A percentile compares a stretch with the other conserved stretches of the same genome.
These are phyloP conservation scores for Casuarius casuarius DNA, from an alignment of 2,113 vertebrate species.

Conservation along the genomic window DNA sequence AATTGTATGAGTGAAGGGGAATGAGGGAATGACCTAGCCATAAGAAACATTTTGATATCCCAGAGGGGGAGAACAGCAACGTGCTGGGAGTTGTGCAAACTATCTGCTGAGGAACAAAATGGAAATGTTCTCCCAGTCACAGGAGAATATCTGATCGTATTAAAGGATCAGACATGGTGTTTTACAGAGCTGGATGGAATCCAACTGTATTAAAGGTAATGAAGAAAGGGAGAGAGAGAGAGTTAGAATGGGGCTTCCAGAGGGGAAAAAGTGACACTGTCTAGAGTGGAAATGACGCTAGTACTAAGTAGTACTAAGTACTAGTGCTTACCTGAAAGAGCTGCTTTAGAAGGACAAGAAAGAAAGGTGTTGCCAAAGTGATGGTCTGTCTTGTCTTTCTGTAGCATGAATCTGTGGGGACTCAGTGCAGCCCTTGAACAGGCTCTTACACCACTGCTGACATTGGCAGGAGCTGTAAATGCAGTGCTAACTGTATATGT, in stretches of 20 bases:
- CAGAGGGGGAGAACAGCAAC: not conserved
- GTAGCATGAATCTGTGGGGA: not conserved
- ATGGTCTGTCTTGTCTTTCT: not conserved
- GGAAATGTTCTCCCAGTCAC: not conserved
- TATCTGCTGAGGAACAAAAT: not conserved
- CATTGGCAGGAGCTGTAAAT: not conserved
- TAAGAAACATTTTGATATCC: not conserved
- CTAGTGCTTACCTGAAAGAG: not conserved
- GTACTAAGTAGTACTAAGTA: too few relatives aligned
- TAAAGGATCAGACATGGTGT: not conserved
- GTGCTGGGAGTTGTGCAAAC: not conserved
- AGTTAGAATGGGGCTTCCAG: not conserved
- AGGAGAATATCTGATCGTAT: not conserved
- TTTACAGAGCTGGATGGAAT: not conserved
- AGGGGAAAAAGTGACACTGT: not conserved
- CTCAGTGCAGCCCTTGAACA: not conserved
- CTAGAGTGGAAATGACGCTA: not conserved
- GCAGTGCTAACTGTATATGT: fast-evolving
- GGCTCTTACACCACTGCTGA: not conserved
- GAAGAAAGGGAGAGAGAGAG: not conserved
- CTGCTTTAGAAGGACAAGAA: not conserved
- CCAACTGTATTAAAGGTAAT: not conserved
- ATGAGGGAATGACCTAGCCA: not conserved
- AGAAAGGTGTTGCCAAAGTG: not conserved
- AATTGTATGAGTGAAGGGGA: not conserved